Conservation (phyloP, 2,888 invertebrate genomes). For the Panopea generosa region DNA sequence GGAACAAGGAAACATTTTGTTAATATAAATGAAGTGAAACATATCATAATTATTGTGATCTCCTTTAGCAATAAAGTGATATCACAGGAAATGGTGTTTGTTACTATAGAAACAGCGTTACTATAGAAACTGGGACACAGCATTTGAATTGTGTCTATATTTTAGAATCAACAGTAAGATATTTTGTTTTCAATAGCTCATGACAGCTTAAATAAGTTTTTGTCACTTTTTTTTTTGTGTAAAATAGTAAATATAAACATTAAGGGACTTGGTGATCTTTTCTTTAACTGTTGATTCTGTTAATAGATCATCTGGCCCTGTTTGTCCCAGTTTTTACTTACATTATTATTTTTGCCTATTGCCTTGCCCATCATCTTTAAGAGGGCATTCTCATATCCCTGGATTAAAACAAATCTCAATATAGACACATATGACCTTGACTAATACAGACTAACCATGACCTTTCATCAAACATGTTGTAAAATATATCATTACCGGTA, state of each 20-base stretch:
- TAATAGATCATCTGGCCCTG: no score
- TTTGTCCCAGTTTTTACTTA: conserved; percentile 73
- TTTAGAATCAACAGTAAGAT: no score
- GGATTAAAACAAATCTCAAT: conserved; percentile 65
- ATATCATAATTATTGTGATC: conserved; percentile 40
- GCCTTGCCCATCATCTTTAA: conserved; percentile 99
- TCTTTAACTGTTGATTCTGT: no score
- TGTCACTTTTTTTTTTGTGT: no score
- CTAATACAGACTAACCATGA: no score
- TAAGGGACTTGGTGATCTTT: no score
- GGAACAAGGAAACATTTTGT: conserved; percentile 9
- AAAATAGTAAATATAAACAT: no score
- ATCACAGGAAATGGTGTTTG: conserved; percentile 54
- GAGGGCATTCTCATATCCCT: conserved; percentile 99
- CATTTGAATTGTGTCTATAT: background rate
- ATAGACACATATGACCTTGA: no score
- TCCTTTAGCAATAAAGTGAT: conserved; percentile 48
- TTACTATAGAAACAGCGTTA: conserved; percentile 68
- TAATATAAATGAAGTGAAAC: conserved; percentile 25
- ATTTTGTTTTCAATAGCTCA: no score
- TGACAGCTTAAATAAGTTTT: no score
- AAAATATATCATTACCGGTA: no score
- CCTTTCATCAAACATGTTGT: background rate
- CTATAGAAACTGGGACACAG: conserved; percentile 47
- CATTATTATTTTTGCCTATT: conserved; percentile 92